Evolutionary conservation across 2,888 invertebrate species (phyloP).

Genomic region (Papilio elwesi): DNA sequence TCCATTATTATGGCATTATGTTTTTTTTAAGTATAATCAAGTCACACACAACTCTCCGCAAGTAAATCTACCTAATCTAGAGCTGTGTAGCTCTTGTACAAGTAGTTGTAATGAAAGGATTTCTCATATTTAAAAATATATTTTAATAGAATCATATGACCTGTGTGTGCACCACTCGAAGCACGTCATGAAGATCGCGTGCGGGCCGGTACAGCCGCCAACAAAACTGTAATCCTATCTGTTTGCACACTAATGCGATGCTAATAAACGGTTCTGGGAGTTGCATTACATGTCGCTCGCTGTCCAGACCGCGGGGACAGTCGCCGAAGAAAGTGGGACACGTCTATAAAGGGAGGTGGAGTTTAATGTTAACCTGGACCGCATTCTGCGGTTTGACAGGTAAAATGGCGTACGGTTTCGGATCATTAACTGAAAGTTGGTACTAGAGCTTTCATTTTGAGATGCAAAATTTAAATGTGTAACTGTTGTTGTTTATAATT

Average conservation of each 20-base stretch:
- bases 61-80: no score
- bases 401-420: conserved; percentile 18
- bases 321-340: conserved; percentile 42
- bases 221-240: conserved; percentile 58
- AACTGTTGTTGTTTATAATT: conserved; percentile 22
- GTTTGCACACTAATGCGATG: conserved; percentile 58
- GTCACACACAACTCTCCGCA: no score
- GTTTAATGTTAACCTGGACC: conserved; percentile 36
- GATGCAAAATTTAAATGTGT: conserved; percentile 4
- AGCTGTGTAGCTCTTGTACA: no score
- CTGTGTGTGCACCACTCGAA: conserved; percentile 8
- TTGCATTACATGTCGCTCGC: conserved; percentile 53
- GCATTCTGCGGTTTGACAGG: conserved; percentile 42
- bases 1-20: not conserved
- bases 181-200: conserved; percentile 31
- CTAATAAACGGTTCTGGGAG: conserved; percentile 56
- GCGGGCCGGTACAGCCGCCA: conserved; percentile 38
- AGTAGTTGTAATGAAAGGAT: no score
- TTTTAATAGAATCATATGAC: not conserved
- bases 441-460: conserved; percentile 37
- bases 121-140: not conserved
- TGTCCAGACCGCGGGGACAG: conserved; percentile 38
- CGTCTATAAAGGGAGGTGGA: conserved; percentile 32
- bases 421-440: conserved; percentile 29
- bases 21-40: no score